Evolutionary conservation across 2,113 vertebrate genomes (phyloP).

Genomic region (Phylloscopus trochilus): DNA sequence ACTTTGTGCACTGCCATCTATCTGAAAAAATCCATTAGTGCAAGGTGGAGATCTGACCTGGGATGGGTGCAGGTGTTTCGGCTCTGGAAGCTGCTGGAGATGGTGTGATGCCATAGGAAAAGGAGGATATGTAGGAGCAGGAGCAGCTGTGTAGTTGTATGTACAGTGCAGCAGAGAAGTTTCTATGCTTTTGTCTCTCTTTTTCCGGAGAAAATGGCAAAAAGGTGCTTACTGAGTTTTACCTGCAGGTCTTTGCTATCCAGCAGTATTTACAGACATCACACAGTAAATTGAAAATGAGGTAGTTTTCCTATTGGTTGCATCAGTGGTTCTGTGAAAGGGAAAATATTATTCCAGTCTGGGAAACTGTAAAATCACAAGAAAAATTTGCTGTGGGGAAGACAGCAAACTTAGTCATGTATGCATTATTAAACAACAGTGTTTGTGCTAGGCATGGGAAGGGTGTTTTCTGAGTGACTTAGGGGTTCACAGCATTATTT

Average conservation of each 20-base stretch:
- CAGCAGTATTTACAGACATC: not conserved
- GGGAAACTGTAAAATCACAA: not conserved
- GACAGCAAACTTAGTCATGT: not conserved
- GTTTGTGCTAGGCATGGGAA: not conserved
- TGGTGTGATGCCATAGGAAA: not conserved
- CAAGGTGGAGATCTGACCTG: not conserved
- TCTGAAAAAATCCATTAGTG: slow-evolving; percentile 45
- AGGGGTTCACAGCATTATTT: not conserved
- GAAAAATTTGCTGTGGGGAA: not conserved
- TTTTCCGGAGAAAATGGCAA: not conserved
- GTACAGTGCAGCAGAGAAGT: not conserved
- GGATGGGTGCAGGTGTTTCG: not conserved
- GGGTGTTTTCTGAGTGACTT: not conserved
- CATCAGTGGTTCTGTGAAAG: not conserved
- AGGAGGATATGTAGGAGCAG: not conserved
- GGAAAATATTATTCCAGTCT: not conserved
- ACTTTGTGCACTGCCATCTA: slow-evolving; percentile 32
- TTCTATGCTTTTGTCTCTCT: not conserved
- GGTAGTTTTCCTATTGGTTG: not conserved
- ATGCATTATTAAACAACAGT: not conserved
- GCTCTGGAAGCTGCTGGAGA: not conserved
- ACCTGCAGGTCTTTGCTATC: not conserved
- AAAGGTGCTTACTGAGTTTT: not conserved
- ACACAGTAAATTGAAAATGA: not conserved
- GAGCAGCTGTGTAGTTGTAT: not conserved